phyloP scores from a whole-genome alignment of 1,140 invertebrate genomes.

The Nixonia krombeini region DNA sequence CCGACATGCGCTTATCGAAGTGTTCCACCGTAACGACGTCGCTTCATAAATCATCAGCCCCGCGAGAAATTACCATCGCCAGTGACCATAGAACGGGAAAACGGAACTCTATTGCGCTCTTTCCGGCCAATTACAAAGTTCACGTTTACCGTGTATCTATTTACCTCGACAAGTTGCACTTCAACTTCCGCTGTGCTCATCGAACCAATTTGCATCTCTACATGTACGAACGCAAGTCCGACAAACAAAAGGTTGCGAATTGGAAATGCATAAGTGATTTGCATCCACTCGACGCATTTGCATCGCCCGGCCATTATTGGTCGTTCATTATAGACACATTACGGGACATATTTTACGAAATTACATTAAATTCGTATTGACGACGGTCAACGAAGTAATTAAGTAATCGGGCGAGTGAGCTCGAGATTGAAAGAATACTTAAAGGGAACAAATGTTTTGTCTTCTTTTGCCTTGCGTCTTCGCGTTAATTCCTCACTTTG shows the following conservation, averaged over 20 bases:
- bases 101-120: constrained; percentile 16
- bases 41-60: constrained; percentile 8
- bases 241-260: constrained; percentile 3
- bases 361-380: too few relatives aligned
- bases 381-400: too few relatives aligned
- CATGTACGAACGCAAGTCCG: neutral
- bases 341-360: too few relatives aligned
- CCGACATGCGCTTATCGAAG: neutral
- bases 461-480: too few relatives aligned
- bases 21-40: neutral
- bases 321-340: too few relatives aligned
- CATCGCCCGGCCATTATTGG: too few relatives aligned
- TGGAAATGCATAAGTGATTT: neutral
- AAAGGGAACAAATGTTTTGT: too few relatives aligned
- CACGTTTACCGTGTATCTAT: constrained; percentile 20
- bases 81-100: constrained; percentile 18
- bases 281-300: too few relatives aligned
- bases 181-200: constrained; percentile 17
- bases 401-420: too few relatives aligned
- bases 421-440: too few relatives aligned
- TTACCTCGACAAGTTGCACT: constrained; percentile 20
- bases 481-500: too few relatives aligned
- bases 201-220: constrained; percentile 27
- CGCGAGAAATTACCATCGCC: constrained; percentile 1
- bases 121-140: constrained; percentile 36